phyloP scores from a whole-genome alignment of 2,888 invertebrate genomes.

The Sipunculus nudus region DNA sequence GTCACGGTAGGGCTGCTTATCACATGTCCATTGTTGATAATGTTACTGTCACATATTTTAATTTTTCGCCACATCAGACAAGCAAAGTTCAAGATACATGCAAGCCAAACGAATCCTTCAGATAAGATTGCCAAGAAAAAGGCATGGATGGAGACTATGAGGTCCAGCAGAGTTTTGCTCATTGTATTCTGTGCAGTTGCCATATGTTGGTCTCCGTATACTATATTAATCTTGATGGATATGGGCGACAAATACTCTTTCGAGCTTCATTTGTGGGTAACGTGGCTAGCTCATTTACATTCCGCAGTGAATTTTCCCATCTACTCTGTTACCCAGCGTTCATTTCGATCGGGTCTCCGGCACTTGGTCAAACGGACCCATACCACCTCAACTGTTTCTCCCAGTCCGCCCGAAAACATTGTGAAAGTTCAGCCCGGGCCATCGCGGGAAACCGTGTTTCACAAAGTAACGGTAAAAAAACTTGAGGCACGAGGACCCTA shows the following conservation, averaged over 20 bases:
- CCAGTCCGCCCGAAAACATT: too few relatives aligned
- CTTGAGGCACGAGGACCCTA: too few relatives aligned
- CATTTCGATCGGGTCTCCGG: constrained; percentile 39
- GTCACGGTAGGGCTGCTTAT: constrained; percentile 51
- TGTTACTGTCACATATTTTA: constrained; percentile 47
- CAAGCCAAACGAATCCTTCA: constrained; percentile 42
- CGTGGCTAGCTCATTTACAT: constrained; percentile 54
- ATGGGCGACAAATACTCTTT: constrained; percentile 38
- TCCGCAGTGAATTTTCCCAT: constrained; percentile 52
- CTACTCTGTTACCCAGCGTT: constrained; percentile 47
- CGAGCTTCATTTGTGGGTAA: constrained; percentile 51
- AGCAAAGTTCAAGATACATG: too few relatives aligned
- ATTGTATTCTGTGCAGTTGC: constrained; percentile 51
- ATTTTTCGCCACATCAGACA: too few relatives aligned
- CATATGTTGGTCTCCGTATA: constrained; percentile 57
- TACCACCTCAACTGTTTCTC: too few relatives aligned
- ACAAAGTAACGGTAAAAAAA: too few relatives aligned
- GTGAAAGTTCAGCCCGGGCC: too few relatives aligned
- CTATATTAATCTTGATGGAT: constrained; percentile 50
- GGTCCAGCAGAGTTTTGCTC: constrained; percentile 49
- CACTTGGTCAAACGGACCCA: too few relatives aligned
- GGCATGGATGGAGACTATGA: constrained; percentile 47
- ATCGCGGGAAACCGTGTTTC: too few relatives aligned
- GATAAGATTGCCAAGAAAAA: constrained; percentile 25
- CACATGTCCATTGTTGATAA: constrained; percentile 45